Evolutionary conservation across 2,113 vertebrate species (phyloP).

Genomic region (Camelus dromedarius): DNA sequence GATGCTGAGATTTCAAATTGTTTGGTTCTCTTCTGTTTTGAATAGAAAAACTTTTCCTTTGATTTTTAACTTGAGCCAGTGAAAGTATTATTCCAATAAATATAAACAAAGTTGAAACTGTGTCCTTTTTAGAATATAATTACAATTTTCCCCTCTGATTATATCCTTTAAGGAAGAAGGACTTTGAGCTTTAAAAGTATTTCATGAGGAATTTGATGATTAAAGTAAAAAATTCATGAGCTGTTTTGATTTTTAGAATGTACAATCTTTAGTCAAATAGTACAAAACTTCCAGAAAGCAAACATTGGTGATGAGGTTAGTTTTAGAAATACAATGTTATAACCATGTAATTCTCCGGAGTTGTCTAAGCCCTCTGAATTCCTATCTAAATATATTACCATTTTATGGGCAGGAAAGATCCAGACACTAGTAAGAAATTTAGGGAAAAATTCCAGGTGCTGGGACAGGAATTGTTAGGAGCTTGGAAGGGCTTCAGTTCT

Average conservation of each 20-base stretch:
- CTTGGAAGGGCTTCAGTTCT: background rate
- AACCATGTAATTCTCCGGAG: background rate
- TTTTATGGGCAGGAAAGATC: background rate
- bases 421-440: background rate
- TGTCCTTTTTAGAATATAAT: constrained; percentile 6
- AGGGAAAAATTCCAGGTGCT: background rate
- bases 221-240: background rate
- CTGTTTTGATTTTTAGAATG: constrained; percentile 35
- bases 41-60: background rate
- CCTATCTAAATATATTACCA: background rate
- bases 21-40: background rate
- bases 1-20: constrained; percentile 24
- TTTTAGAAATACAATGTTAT: background rate
- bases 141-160: constrained; percentile 41
- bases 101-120: background rate
- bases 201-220: constrained; percentile 42
- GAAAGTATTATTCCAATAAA: background rate
- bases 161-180: constrained; percentile 34
- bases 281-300: constrained; percentile 37
- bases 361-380: background rate
- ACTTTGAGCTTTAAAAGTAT: background rate
- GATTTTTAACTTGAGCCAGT: background rate
- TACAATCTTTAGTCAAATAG: background rate
- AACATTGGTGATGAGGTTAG: background rate
- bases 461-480: background rate